These are phyloP conservation scores for Poecile montanus DNA, from an alignment of 2,797 vertebrate species.

Conservation along the genomic window DNA sequence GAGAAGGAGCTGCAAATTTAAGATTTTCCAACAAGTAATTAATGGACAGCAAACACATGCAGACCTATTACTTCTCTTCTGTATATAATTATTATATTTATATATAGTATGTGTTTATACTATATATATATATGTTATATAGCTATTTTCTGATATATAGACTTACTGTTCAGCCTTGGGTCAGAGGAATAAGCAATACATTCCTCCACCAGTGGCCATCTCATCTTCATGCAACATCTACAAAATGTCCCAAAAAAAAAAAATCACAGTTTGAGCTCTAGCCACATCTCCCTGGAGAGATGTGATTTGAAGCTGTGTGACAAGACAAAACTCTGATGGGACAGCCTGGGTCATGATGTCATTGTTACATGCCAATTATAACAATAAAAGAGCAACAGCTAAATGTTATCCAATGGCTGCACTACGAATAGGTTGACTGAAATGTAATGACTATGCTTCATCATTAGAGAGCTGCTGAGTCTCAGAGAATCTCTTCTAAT, in stretches of 20 bases:
- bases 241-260: not conserved
- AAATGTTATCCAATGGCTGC: not conserved
- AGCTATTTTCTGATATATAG: not conserved
- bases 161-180: not conserved
- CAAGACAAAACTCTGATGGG: not conserved
- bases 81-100: not conserved
- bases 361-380: not conserved
- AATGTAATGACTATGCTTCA: not conserved
- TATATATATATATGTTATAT: too few species aligned
- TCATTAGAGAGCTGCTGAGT: conserved; percentile 41
- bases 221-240: not conserved
- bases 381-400: not conserved
- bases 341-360: not conserved
- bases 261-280: not conserved
- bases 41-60: not conserved
- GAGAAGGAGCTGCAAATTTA: not conserved
- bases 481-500: conserved; percentile 31
- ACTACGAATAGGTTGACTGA: conserved; percentile 10
- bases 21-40: not conserved
- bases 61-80: not conserved
- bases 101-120: too few species aligned
- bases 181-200: not conserved
- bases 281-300: not conserved
- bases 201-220: not conserved
- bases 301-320: not conserved